A percentile compares a stretch with the other conserved stretches of the same genome.
phyloP scores from a whole-genome alignment of 2,888 invertebrate genomes.

The Phengaris arion region DNA sequence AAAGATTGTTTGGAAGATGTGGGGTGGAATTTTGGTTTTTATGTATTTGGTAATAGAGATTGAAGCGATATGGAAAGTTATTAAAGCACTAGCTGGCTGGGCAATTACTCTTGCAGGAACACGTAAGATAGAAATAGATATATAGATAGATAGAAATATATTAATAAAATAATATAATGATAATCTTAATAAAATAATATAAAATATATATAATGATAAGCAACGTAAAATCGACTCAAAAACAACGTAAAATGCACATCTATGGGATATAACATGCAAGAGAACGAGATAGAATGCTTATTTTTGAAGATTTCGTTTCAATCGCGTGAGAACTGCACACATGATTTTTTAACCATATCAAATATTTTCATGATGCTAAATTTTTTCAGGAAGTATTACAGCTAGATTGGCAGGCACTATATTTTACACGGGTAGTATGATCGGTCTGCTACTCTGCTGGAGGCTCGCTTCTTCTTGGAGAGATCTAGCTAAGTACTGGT shows the following conservation, averaged over 20 bases:
- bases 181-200: too few relatives aligned
- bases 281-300: too few relatives aligned
- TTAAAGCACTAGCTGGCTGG: slow-evolving; percentile 28
- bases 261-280: too few relatives aligned
- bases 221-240: background rate
- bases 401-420: slow-evolving; percentile 24
- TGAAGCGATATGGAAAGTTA: slow-evolving; percentile 29
- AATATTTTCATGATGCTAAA: too few relatives aligned
- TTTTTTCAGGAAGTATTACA: slow-evolving; percentile 25
- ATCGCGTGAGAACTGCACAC: too few relatives aligned
- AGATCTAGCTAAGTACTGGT: slow-evolving; percentile 21
- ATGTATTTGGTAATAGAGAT: slow-evolving; percentile 18
- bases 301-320: too few relatives aligned
- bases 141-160: too few relatives aligned
- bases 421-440: slow-evolving; percentile 12
- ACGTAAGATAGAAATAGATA: too few relatives aligned
- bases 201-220: background rate
- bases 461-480: slow-evolving; percentile 9
- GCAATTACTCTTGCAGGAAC: slow-evolving; percentile 17
- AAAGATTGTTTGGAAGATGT: slow-evolving; percentile 21
- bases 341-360: too few relatives aligned
- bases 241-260: too few relatives aligned
- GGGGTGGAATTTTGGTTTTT: slow-evolving; percentile 16
- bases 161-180: too few relatives aligned
- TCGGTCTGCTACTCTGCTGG: slow-evolving; percentile 16